A percentile compares a stretch with the other conserved stretches of the same genome.
phyloP scores from a whole-genome alignment of 1,140 invertebrate species.

The Brachionus asplanchnoidis region DNA sequence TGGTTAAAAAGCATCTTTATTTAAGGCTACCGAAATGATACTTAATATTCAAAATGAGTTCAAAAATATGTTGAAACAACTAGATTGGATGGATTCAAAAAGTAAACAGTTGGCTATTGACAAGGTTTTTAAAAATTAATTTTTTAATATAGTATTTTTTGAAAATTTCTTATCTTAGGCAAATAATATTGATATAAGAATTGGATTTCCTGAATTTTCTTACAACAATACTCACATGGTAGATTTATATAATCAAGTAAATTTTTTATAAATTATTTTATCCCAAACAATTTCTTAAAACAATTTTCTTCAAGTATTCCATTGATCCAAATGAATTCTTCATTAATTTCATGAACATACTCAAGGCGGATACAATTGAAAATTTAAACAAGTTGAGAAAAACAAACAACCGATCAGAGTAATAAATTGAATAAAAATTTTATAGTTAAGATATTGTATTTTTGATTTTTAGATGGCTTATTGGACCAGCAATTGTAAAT shows the following conservation, averaged over 20 bases:
- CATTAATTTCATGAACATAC: constrained; percentile 1
- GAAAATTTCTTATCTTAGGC: not conserved
- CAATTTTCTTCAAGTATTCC: constrained; percentile 68
- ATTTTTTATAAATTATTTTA: constrained; percentile 57
- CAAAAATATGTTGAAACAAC: constrained; percentile 66
- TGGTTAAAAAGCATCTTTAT: not conserved
- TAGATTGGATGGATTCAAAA: constrained; percentile 75
- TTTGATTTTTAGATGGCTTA: constrained; percentile 66
- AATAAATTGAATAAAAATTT: not conserved
- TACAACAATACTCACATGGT: constrained; percentile 24
- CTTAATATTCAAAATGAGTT: constrained; percentile 74
- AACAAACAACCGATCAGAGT: not conserved
- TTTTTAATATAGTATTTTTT: not conserved
- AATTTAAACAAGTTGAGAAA: constrained; percentile 47
- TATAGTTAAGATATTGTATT: not conserved
- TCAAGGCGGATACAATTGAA: constrained; percentile 53
- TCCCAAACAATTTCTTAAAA: constrained; percentile 68
- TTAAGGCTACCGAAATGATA: constrained; percentile 77
- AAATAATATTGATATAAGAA: not conserved
- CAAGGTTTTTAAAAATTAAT: constrained; percentile 61
- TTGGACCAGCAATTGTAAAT: constrained; percentile 90
- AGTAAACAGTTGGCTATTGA: constrained; percentile 71
- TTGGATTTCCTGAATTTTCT: constrained; percentile 34
- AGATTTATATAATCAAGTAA: not conserved
- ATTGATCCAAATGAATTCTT: constrained; percentile 56